Evolutionary conservation across 2,888 invertebrate genomes (phyloP), one percentile per base, ranked within the genome.

Genomic region (Drosophila imparisetae): DNA sequence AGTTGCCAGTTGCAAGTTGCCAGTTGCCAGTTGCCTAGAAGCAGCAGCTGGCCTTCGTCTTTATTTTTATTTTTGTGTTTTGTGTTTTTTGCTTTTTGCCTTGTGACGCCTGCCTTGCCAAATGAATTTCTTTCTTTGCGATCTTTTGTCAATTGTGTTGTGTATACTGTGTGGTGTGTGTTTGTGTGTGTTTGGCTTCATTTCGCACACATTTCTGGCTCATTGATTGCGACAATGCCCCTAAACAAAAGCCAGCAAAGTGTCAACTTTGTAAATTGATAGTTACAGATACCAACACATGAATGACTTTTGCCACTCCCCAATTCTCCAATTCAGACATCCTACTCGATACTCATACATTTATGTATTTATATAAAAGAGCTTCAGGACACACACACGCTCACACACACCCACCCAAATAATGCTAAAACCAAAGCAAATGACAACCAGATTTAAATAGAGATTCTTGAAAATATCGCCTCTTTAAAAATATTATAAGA

Each of bases 181-280:
- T 57, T 57, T 42, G 32, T 40, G 42, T 53, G 24, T 60, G 32
- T 40, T 32, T 49, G 42, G 29, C 52, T 62, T 53, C 40, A 34
- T 62, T 62, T 72, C 66, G 63, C 58, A 74, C 72, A 80, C 72
- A 80, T 80, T 85, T 83, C 78, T 78, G 85, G 75, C 69, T 82
- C 83, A 83, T 83, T 83, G 85, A 76, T 78, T 83, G 75, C 69
- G 60, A 65, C 69, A 69, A 73, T 58, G 63, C 29, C 61, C 59
- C 57, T 72, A 74, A 83, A 75, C 80, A 83, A 76, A 80, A 76
- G 76, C 72, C 67, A 72, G 68, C 75, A 83, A 85, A 85, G 86
- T 83, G 83, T 83, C 83, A 83, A 76, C 81, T 75, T 76, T 78
- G 63, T 66, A 64, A 83, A 83, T 86, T 83, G 83, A 83, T 85